These are phyloP conservation scores for Pandemis cinnamomeana DNA, from an alignment of 2,888 invertebrate genomes.

Conservation along the genomic window DNA sequence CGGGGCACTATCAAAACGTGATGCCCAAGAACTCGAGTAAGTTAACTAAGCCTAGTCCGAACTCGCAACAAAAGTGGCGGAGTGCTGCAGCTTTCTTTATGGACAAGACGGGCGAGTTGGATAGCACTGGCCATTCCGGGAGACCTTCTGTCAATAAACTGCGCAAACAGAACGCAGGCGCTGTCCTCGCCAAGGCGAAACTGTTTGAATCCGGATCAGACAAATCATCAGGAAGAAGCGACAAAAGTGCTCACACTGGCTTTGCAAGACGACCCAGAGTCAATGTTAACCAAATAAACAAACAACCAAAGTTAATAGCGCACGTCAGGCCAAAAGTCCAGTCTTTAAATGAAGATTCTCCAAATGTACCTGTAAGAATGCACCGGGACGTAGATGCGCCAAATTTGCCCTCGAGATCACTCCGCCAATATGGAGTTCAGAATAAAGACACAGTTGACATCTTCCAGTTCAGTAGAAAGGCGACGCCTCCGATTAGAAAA, in stretches of 20 bases:
- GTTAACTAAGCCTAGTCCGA: constrained; percentile 58
- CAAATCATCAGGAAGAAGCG: constrained; percentile 73
- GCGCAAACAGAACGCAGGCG: constrained; percentile 90
- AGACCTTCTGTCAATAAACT: constrained; percentile 90
- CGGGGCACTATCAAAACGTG: constrained; percentile 62
- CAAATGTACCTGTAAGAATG: constrained; percentile 53
- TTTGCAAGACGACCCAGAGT: constrained; percentile 77
- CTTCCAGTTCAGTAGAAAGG: constrained; percentile 62
- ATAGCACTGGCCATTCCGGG: constrained; percentile 80
- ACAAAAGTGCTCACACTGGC: constrained; percentile 62
- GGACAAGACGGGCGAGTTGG: constrained; percentile 77
- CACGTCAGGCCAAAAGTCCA: constrained; percentile 65
- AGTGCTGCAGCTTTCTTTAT: constrained; percentile 84
- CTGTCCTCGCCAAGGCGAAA: constrained; percentile 91
- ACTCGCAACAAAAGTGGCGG: constrained; percentile 77
- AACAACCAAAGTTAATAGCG: constrained; percentile 60
- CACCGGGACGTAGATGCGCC: constrained; percentile 50
- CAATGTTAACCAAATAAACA: constrained; percentile 61
- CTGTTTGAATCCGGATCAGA: constrained; percentile 87
- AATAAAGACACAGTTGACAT: constrained; percentile 60
- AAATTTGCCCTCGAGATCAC: constrained; percentile 50
- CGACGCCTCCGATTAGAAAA: constrained; percentile 66
- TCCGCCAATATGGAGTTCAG: constrained; percentile 50
- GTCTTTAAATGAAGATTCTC: constrained; percentile 49
- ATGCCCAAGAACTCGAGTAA: constrained; percentile 54